phyloP scores from a whole-genome alignment of 2,113 vertebrate species.

The Anhinga rufa region DNA sequence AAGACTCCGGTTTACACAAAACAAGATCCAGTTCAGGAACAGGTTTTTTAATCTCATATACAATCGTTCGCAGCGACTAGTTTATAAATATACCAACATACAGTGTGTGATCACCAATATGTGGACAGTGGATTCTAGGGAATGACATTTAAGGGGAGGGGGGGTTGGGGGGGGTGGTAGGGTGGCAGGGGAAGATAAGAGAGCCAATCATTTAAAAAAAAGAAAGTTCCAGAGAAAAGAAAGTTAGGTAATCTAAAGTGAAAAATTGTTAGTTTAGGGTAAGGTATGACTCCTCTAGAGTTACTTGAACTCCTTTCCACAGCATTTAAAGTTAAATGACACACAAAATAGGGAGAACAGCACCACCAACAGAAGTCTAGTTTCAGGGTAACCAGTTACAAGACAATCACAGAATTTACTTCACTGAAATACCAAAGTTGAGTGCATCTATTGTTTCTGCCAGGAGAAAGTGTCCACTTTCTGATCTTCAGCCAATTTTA shows the following conservation, averaged over 20 bases:
- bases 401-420: background rate
- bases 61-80: background rate
- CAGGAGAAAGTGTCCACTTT: background rate
- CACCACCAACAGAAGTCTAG: slow-evolving; percentile 57
- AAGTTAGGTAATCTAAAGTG: background rate
- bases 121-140: background rate
- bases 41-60: background rate
- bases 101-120: background rate
- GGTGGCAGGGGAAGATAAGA: background rate
- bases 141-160: background rate
- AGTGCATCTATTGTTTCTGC: background rate
- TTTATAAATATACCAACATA: background rate
- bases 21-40: background rate
- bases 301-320: background rate
- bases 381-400: background rate
- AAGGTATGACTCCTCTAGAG: background rate
- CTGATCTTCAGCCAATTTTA: background rate
- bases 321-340: background rate
- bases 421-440: background rate
- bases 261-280: background rate
- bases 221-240: background rate
- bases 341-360: slow-evolving; percentile 50
- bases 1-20: background rate
- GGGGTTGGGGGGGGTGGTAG: too few relatives aligned
- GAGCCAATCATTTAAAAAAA: background rate